Evolutionary conservation across 2,888 invertebrate genomes (phyloP).

Genomic region (Tetheella fluctuosa): DNA sequence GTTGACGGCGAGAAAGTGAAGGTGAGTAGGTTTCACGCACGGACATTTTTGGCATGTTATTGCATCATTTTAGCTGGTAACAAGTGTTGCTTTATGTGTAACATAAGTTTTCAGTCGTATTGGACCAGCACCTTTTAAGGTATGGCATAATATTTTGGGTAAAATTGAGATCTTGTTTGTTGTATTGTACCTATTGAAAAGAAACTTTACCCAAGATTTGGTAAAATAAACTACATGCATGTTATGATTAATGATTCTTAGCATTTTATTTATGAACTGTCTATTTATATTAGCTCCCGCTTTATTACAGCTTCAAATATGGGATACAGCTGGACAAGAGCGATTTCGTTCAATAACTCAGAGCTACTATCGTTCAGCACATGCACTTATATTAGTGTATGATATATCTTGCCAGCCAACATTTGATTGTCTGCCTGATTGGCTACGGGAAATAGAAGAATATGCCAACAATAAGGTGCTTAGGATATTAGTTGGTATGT

Average conservation of each 20-base stretch:
- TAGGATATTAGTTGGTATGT: constrained; percentile 95
- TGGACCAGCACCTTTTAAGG: neutral
- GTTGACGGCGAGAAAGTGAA: constrained; percentile 97
- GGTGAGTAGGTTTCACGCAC: constrained; percentile 76
- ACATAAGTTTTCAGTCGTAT: constrained; percentile 14
- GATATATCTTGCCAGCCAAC: constrained; percentile 99
- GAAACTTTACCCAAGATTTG: too few relatives aligned
- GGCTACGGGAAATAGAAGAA: constrained; percentile 98
- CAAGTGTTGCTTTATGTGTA: constrained; percentile 21
- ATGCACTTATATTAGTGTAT: constrained; percentile 97
- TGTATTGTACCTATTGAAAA: too few relatives aligned
- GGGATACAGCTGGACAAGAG: constrained; percentile 99
- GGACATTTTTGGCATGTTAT: constrained; percentile 45
- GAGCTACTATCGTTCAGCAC: constrained; percentile 98
- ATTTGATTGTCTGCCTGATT: constrained; percentile 98
- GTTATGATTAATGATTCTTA: too few relatives aligned
- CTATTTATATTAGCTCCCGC: too few relatives aligned
- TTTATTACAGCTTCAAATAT: constrained; percentile 96
- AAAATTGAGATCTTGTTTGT: too few relatives aligned
- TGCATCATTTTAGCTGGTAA: constrained; percentile 47
- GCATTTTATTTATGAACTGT: too few relatives aligned
- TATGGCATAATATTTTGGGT: too few relatives aligned
- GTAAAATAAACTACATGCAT: too few relatives aligned
- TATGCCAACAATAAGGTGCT: constrained; percentile 98
- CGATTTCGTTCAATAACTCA: constrained; percentile 98